Evolutionary conservation across 2,113 vertebrate genomes (phyloP).

Genomic region (Dasyornis broadbenti): DNA sequence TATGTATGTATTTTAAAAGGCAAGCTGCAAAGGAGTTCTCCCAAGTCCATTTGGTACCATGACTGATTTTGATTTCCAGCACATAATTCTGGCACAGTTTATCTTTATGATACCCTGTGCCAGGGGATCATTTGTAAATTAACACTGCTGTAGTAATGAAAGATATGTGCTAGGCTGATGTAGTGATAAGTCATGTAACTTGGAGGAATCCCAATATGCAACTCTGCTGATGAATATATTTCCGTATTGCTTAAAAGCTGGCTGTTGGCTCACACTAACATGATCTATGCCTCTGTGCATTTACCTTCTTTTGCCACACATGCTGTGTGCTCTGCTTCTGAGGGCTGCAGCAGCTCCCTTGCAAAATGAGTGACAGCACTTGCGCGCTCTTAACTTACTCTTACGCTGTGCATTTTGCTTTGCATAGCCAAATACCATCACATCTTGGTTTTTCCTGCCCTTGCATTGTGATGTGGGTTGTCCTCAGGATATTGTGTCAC

Average conservation of each 20-base stretch:
- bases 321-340: background rate
- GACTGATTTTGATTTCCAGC: background rate
- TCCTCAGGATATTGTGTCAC: background rate
- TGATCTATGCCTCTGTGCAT: background rate
- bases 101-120: background rate
- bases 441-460: background rate
- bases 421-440: background rate
- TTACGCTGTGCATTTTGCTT: background rate
- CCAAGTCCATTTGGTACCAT: background rate
- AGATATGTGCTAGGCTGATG: background rate
- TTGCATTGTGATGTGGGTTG: background rate
- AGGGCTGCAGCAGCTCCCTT: background rate
- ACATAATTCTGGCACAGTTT: background rate
- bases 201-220: background rate
- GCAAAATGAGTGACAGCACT: background rate
- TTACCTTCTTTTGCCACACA: background rate
- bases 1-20: conserved; percentile 13
- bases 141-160: background rate
- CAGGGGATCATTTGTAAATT: background rate
- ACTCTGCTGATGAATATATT: background rate
- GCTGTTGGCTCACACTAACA: background rate
- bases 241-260: background rate
- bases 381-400: fast-evolving
- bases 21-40: background rate
- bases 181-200: background rate